These are phyloP conservation scores for Drosophila nannoptera DNA, from an alignment of 1,140 invertebrate genomes.

Conservation along the genomic window DNA sequence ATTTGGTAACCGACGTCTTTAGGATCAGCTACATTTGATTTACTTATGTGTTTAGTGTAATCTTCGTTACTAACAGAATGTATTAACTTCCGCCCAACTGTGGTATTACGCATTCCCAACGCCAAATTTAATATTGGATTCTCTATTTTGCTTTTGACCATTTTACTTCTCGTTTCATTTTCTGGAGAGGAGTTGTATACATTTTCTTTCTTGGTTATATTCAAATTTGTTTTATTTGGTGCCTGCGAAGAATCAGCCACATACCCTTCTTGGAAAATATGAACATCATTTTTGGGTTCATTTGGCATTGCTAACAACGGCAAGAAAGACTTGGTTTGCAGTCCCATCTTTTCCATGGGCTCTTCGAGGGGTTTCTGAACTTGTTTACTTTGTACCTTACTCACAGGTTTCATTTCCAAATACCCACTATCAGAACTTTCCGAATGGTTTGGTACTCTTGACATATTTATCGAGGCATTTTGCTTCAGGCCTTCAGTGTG, in stretches of 20 bases:
- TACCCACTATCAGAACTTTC: conserved; percentile 62
- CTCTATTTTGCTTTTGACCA: conserved; percentile 19
- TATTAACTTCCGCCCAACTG: conserved; percentile 54
- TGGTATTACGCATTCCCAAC: conserved; percentile 26
- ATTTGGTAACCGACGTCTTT: conserved; percentile 68
- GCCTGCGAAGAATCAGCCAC: conserved; percentile 1
- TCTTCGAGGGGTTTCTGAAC: conserved; percentile 21
- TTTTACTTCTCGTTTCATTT: conserved; percentile 18
- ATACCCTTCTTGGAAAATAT: conserved; percentile 10
- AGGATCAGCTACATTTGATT: conserved; percentile 27
- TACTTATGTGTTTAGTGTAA: conserved; percentile 51
- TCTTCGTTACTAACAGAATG: conserved; percentile 69
- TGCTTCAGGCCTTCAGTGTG: conserved; percentile 34
- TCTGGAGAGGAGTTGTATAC: conserved; percentile 3
- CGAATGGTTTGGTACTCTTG: conserved; percentile 2
- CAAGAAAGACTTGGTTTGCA: conserved; percentile 16
- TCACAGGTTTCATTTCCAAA: conserved; percentile 79
- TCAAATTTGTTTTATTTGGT: conserved; percentile 10
- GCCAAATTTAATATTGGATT: conserved; percentile 30
- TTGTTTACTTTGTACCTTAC: conserved; percentile 29
- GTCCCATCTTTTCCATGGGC: conserved; percentile 39
- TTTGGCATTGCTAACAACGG: conserved; percentile 9
- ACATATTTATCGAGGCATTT: conserved; percentile 19
- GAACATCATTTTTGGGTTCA: conserved; percentile 24
- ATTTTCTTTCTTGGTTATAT: not conserved